Base-by-base conservation (phyloP, 2,888 invertebrate genomes). In the Troilus luridus region DNA sequence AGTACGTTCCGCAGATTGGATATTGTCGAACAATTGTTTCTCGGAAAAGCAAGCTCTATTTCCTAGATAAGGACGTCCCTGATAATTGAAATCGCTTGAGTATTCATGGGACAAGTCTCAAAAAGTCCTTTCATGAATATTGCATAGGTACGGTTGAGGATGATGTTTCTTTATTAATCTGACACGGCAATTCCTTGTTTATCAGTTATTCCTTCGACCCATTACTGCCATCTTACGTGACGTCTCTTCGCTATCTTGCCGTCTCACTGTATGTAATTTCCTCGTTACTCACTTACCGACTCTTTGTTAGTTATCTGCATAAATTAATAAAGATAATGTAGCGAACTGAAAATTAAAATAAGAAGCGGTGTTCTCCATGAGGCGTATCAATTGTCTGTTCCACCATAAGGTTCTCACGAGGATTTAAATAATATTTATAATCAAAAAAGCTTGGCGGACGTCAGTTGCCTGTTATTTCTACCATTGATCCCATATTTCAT, bases 111-210 rank as follows among this genome's bases (percentile, higher is more conserved):
- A 19, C 54, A 56, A 54, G 21, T 19, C 41, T 81, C 81, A 81
- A 81, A 67, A 81, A 81, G 81, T 21, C 81, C 12, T 81, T 81
- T 81, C 81, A 81, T 81, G 81, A 81, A 81, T 81, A 81, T 81
- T 81, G 21, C 54, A 81, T 54, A 54, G 21, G 9, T 81, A 54
- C 19, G 56, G 81, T 54, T 81, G 21, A 54, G 56, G 56, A 56
- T 81, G 41, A 54, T 54, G 81, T 81, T 81, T 81, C 81, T 54
- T 81, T 81, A 81, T 81, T 54, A 81, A 21, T 11, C 7, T 54
- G 54, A 81, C 81, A 81, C 54, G 56, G 54, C 56, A 81, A 81
- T 81, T 81, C 56, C 81, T 81, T 81, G 54, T 56, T 81, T 81
- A 81, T 81, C 81, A 54, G 81, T 67, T 67, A 24, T 67, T 67